Evolutionary conservation across 1,140 invertebrate species (phyloP), one percentile per base, ranked within the genome.

Genomic region (Lethocerus indicus): DNA sequence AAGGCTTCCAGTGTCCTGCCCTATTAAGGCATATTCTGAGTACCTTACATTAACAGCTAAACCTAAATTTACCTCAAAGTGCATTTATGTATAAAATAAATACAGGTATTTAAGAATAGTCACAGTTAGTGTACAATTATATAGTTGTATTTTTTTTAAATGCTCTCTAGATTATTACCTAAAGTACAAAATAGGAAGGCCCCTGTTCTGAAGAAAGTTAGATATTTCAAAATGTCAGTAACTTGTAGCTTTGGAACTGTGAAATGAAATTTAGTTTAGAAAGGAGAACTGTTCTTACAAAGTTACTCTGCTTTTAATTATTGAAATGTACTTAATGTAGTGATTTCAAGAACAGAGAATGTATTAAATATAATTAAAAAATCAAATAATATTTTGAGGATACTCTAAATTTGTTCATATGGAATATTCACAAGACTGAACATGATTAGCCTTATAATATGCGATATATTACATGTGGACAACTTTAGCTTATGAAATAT

Each of bases 1-100:
- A 49, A 42, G 48, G 48, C 48, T 49, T 49, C 48, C 48, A 48
- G 20, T 29, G 23, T 27, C 41, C 23, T 28, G 16, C 27, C 48
- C 37, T 47, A 20, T 47, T 20, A 35, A 47, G 35, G 44, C 14
- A 21, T 21, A 24, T 24, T 24, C 12, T 13, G 23, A 43, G 7
- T 18, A 13, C 23, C 23, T 13, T 43, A 43, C 26, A 25, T 43
- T n/a, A n/a, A 43, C 41, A 43, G 41, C 26, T 13, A 20, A 40
- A 43, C 41, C 21, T 43, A 23, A 43, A 43, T 13, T 36, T 51
- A 45, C 43, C 42, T 51, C 32, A 26, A 51, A 51, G 50, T 51
- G 50, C 50, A 51, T 51, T 51, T 51, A 51, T 46, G 21, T 51
- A 46, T 20, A 20, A 46, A 29, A 27, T 25, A 46, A 36, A 51